These are phyloP conservation scores for Sebastes kiyomatsui DNA, from an alignment of 2,797 vertebrate genomes.

Conservation along the genomic window DNA sequence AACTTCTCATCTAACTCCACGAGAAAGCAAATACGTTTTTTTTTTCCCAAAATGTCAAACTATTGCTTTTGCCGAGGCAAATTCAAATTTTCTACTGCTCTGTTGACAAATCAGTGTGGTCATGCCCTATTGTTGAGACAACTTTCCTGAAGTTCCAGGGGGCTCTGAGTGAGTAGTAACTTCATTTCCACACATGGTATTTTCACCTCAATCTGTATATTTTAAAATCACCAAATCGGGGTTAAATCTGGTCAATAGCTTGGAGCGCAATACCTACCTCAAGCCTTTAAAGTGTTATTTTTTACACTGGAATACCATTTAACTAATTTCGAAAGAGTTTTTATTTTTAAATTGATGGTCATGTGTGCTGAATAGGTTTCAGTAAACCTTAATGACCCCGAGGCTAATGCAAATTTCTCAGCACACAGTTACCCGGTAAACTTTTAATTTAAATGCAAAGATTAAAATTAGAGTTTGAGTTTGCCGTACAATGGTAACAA, in stretches of 20 bases:
- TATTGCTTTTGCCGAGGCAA: neutral
- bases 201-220: slow-evolving; percentile 51
- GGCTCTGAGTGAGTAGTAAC: neutral
- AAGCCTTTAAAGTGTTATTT: slow-evolving; percentile 36
- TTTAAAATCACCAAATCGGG: slow-evolving; percentile 47
- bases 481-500: slow-evolving; percentile 18
- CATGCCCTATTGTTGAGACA: neutral
- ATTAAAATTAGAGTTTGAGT: slow-evolving; percentile 50
- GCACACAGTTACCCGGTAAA: slow-evolving; percentile 24
- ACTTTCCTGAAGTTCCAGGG: neutral
- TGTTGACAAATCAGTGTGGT: neutral
- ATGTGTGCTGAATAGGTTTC: slow-evolving; percentile 47
- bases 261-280: slow-evolving; percentile 22
- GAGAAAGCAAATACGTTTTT: neutral
- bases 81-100: neutral
- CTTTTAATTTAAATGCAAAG: slow-evolving; percentile 68
- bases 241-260: slow-evolving; percentile 49
- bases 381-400: slow-evolving; percentile 54
- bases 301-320: slow-evolving; percentile 34
- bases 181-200: slow-evolving; percentile 22
- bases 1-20: neutral
- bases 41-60: neutral
- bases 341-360: slow-evolving; percentile 54
- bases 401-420: slow-evolving; percentile 57
- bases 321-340: slow-evolving; percentile 55